Conservation (phyloP, 1,140 invertebrate species). For the Drosophila pruinosa region DNA sequence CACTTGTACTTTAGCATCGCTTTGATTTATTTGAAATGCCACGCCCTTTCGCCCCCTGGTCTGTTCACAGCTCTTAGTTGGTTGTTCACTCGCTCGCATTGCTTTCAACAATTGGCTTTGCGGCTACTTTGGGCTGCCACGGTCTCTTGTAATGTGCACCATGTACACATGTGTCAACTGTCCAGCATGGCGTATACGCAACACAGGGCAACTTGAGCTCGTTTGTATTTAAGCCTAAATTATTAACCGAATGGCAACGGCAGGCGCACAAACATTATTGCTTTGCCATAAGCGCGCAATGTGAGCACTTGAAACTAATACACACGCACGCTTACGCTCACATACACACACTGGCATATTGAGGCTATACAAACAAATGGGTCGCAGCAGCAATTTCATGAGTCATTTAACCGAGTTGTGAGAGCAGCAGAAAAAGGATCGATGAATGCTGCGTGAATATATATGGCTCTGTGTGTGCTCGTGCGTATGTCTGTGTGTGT, state of each 20-base stretch:
- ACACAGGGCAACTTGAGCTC: slow-evolving; percentile 52
- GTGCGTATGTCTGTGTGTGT: slow-evolving; percentile 37
- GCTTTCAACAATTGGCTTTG: slow-evolving; percentile 78
- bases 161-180: slow-evolving; percentile 49
- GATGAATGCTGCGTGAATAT: slow-evolving; percentile 38
- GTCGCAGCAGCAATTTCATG: slow-evolving; percentile 78
- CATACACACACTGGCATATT: slow-evolving; percentile 11
- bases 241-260: slow-evolving; percentile 67
- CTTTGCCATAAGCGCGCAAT: slow-evolving; percentile 69
- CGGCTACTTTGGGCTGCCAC: slow-evolving; percentile 58
- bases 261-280: slow-evolving; percentile 68
- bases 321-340: slow-evolving; percentile 18
- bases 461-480: slow-evolving; percentile 25
- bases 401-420: slow-evolving; percentile 77
- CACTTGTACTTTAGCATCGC: slow-evolving; percentile 49
- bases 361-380: slow-evolving; percentile 59
- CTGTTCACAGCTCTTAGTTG: background rate
- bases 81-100: background rate
- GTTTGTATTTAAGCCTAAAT: slow-evolving; percentile 80
- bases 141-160: slow-evolving; percentile 24
- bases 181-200: slow-evolving; percentile 70
- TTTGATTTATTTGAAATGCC: slow-evolving; percentile 59
- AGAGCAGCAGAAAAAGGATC: slow-evolving; percentile 55
- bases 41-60: slow-evolving; percentile 30
- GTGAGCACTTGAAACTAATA: slow-evolving; percentile 72